Conservation (phyloP, 2,888 invertebrate species). For the Meghimatium bilineatum region DNA sequence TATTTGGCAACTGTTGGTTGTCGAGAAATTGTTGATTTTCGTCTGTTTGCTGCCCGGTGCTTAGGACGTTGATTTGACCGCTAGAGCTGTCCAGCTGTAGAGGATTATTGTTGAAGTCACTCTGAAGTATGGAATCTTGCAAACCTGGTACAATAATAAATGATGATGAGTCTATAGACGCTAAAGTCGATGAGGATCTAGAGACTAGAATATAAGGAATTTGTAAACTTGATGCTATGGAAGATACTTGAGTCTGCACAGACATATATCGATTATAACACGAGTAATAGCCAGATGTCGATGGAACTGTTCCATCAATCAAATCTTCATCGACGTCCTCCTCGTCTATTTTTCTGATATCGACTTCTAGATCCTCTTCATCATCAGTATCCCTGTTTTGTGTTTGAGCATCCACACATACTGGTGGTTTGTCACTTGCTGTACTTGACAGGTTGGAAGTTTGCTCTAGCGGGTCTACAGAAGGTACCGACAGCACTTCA, state of each 20-base stretch:
- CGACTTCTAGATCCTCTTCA: background rate
- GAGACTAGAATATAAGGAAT: background rate
- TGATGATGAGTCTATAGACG: background rate
- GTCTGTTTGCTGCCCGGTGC: background rate
- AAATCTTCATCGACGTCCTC: background rate
- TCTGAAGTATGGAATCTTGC: background rate
- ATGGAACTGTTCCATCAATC: background rate
- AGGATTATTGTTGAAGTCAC: background rate
- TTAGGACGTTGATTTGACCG: background rate
- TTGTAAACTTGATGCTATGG: background rate
- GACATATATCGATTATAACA: background rate
- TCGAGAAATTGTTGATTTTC: background rate
- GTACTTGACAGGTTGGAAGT: background rate
- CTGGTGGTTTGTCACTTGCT: background rate
- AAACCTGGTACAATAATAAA: background rate
- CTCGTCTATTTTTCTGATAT: background rate
- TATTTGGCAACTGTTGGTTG: conserved; percentile 15
- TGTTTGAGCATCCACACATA: background rate
- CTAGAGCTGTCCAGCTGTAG: background rate
- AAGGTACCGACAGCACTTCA: background rate
- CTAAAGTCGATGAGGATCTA: background rate
- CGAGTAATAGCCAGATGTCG: background rate
- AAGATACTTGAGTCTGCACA: background rate
- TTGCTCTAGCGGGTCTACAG: background rate
- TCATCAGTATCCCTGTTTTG: background rate